Evolutionary conservation across 2,797 vertebrate species (phyloP).

Genomic region (Iguana delicatissima): DNA sequence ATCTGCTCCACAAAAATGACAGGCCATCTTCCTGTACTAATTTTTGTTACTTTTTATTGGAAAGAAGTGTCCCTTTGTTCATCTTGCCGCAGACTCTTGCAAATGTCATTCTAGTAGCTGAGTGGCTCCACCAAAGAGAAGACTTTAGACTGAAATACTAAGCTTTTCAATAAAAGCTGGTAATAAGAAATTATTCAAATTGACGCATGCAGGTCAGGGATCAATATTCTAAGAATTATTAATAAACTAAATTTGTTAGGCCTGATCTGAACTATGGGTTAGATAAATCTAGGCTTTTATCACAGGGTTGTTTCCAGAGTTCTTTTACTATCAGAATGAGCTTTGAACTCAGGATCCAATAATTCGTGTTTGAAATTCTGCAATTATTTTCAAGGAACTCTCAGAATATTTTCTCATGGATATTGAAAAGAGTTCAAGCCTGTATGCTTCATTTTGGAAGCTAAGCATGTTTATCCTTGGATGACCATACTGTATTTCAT

Average conservation of each 20-base stretch:
- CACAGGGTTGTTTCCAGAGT: constrained; percentile 58
- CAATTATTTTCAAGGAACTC: constrained; percentile 70
- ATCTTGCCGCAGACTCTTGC: not conserved
- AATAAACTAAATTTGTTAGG: not conserved
- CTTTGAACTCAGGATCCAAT: constrained; percentile 71
- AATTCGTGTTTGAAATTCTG: constrained; percentile 69
- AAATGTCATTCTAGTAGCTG: constrained; percentile 5
- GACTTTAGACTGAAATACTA: not conserved
- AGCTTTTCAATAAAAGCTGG: constrained; percentile 16
- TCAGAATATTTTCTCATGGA: constrained; percentile 49
- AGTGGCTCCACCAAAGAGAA: constrained; percentile 3
- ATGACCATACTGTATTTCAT: not conserved
- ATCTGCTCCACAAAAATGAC: not conserved
- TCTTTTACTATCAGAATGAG: constrained; percentile 53
- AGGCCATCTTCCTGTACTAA: not conserved
- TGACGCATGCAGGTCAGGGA: not conserved
- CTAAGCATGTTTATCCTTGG: constrained; percentile 44
- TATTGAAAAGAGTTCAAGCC: constrained; percentile 47
- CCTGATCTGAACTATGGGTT: not conserved
- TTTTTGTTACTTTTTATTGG: not conserved
- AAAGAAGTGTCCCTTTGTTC: not conserved
- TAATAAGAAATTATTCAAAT: constrained; percentile 14
- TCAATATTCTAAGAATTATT: constrained; percentile 17
- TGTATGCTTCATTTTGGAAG: not conserved
- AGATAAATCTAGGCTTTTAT: constrained; percentile 63